Percentiles rank a stretch among this genome's conserved stretches.
Evolutionary conservation across 2,797 vertebrate genomes (phyloP).

Genomic region (Erpetoichthys calabaricus): DNA sequence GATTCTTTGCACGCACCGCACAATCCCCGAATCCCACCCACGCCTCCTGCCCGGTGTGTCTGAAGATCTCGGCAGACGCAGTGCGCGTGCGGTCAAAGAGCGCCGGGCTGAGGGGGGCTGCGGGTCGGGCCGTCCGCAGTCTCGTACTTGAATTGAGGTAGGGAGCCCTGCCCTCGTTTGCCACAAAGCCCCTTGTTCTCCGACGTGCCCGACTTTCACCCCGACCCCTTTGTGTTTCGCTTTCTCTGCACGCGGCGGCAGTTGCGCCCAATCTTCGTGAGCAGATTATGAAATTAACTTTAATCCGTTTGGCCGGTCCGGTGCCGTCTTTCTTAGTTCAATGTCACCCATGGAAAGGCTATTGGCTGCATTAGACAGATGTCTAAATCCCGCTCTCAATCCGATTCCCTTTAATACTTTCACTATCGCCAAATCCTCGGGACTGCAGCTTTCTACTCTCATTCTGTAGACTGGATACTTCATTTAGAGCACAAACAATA

Average conservation of each 20-base stretch:
- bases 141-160: too few species aligned
- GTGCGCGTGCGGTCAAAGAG: too few species aligned
- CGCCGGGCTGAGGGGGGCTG: too few species aligned
- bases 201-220: not conserved
- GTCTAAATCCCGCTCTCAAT: slow-evolving; percentile 43
- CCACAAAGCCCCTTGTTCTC: too few species aligned
- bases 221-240: slow-evolving; percentile 9
- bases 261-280: slow-evolving; percentile 32
- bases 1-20: too few species aligned
- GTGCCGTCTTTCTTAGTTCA: slow-evolving; percentile 35
- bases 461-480: slow-evolving; percentile 6
- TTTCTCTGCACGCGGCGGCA: slow-evolving; percentile 24
- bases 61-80: too few species aligned
- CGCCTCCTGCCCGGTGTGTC: too few species aligned
- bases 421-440: slow-evolving; percentile 45
- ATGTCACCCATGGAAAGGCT: slow-evolving; percentile 65
- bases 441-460: slow-evolving; percentile 35
- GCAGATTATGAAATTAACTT: slow-evolving; percentile 46
- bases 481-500: slow-evolving; percentile 1
- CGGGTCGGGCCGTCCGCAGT: too few species aligned
- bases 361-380: slow-evolving; percentile 64
- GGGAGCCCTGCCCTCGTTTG: too few species aligned
- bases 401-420: slow-evolving; percentile 46
- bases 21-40: too few species aligned
- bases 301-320: slow-evolving; percentile 44